A percentile compares a stretch with the other conserved stretches of the same genome.
Conservation (phyloP, 2,113 vertebrate species). For the Percina caprodes region DNA sequence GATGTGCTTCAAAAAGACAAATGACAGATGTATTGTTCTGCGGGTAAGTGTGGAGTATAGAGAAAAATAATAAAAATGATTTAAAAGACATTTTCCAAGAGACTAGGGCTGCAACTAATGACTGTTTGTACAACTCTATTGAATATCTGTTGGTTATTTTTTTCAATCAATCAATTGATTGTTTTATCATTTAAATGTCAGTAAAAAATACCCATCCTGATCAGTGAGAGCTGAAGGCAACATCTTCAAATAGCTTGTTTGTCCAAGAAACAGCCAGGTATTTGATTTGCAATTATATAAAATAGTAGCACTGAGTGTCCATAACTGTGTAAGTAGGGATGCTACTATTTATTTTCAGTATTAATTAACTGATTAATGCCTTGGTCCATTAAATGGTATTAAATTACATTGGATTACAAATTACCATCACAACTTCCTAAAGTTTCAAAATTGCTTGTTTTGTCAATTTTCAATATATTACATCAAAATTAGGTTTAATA, state of each 20-base stretch:
- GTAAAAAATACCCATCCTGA: no score
- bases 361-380: background rate
- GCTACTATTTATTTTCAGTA: background rate
- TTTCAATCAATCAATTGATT: no score
- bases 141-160: background rate
- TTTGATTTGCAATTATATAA: no score
- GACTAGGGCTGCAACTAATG: background rate
- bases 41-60: background rate
- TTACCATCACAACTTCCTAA: background rate
- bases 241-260: no score
- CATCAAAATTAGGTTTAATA: no score
- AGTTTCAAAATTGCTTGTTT: background rate
- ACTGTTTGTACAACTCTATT: background rate
- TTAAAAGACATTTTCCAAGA: background rate
- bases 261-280: no score
- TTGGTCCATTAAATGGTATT: background rate
- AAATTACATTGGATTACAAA: background rate
- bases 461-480: background rate
- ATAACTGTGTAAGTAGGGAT: background rate
- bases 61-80: background rate
- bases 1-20: constrained; percentile 16
- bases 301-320: background rate
- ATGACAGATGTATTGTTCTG: constrained; percentile 47
- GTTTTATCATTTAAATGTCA: no score
- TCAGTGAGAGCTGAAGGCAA: no score